Evolutionary conservation across 2,888 invertebrate genomes (phyloP).

Genomic region (Patella ulyssiponensis): DNA sequence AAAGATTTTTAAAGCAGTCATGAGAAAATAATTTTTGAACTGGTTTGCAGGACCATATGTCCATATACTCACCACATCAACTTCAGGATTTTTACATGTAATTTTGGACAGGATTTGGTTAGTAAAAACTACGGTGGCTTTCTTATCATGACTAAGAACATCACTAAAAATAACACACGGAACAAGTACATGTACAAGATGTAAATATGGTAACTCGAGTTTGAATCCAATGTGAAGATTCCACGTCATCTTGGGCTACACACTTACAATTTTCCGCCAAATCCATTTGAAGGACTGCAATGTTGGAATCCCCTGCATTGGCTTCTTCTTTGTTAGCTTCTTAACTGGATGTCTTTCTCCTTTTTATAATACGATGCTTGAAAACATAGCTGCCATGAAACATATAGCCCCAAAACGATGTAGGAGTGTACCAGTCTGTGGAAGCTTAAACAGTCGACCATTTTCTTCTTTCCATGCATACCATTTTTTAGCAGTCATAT

Average conservation of each 20-base stretch:
- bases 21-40: constrained; percentile 22
- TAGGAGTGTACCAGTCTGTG: neutral
- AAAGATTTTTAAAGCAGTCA: constrained; percentile 1
- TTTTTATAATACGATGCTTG: neutral
- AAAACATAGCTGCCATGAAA: neutral
- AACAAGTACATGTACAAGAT: constrained; percentile 10
- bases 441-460: neutral
- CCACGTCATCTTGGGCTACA: constrained; percentile 16
- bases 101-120: constrained; percentile 6
- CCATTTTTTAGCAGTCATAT: neutral
- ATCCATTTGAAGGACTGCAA: constrained; percentile 21
- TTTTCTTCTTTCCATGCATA: neutral
- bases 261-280: constrained; percentile 14
- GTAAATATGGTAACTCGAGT: constrained; percentile 19
- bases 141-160: constrained; percentile 15
- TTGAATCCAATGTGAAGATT: constrained; percentile 19
- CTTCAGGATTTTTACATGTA: neutral
- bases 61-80: neutral
- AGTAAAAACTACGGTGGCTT: constrained; percentile 9
- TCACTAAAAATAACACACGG: constrained; percentile 13
- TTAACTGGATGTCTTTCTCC: neutral
- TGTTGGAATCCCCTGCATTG: neutral
- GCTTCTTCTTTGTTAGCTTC: neutral
- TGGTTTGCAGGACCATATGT: constrained; percentile 16
- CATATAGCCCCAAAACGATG: too few relatives aligned